These are phyloP conservation scores for Petroica traversi DNA, from an alignment of 2,113 vertebrate genomes.

Conservation along the genomic window DNA sequence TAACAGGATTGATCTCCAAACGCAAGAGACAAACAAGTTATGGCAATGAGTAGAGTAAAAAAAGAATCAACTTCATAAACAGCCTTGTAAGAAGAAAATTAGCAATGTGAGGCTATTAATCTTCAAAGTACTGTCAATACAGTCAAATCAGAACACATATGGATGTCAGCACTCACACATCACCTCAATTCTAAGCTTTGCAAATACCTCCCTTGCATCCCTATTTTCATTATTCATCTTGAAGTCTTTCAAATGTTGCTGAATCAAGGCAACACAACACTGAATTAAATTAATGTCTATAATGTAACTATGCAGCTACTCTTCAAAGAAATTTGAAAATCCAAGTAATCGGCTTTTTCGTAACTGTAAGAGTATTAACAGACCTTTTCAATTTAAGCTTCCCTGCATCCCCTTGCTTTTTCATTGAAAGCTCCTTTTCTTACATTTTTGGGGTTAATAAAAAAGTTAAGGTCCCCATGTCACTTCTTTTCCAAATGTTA, in stretches of 20 bases:
- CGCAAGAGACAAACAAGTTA: not conserved
- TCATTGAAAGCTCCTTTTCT: not conserved
- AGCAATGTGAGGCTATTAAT: not conserved
- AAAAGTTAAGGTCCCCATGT: not conserved
- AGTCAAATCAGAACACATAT: not conserved
- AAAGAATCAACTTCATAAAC: not conserved
- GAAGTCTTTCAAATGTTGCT: not conserved
- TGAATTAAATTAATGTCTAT: not conserved
- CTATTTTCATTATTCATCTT: not conserved
- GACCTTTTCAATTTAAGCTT: not conserved
- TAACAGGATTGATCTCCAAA: not conserved
- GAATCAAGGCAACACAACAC: not conserved
- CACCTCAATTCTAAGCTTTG: not conserved
- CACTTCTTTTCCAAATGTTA: not conserved
- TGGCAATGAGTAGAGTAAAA: not conserved
- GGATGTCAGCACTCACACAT: not conserved
- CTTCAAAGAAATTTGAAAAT: not conserved
- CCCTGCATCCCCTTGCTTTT: not conserved
- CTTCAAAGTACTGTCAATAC: not conserved
- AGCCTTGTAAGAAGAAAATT: not conserved
- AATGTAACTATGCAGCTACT: not conserved
- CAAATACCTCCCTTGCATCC: not conserved
- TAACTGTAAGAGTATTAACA: not conserved
- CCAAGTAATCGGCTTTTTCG: not conserved
- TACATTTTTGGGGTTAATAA: not conserved